Percentiles rank a stretch among this genome's conserved stretches.
These are phyloP conservation scores for Metalampra italica DNA, from an alignment of 2,888 invertebrate species.

Conservation along the genomic window DNA sequence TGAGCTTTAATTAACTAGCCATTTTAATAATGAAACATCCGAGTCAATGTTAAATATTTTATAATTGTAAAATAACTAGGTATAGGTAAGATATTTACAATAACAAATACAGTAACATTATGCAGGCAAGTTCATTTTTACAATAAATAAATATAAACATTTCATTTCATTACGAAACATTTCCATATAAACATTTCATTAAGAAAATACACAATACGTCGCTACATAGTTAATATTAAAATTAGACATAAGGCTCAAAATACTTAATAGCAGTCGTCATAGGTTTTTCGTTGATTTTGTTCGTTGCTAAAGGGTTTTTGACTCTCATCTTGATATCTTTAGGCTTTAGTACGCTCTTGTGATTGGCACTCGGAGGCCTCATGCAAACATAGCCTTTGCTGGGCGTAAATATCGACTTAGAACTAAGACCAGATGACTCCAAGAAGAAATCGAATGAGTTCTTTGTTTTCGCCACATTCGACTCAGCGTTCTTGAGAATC, in stretches of 20 bases:
- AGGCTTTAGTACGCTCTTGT: conserved; percentile 86
- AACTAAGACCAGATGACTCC: conserved; percentile 88
- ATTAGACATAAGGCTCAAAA: conserved; percentile 74
- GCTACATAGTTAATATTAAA: conserved; percentile 15
- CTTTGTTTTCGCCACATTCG: conserved; percentile 58
- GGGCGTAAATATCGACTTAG: conserved; percentile 84
- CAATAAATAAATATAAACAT: conserved; percentile 65
- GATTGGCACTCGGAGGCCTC: conserved; percentile 83
- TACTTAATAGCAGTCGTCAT: conserved; percentile 78
- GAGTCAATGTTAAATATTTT: conserved; percentile 51
- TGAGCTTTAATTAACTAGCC: too few relatives aligned
- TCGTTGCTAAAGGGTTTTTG: conserved; percentile 80
- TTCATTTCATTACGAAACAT: too few relatives aligned
- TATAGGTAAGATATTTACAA: conserved; percentile 64
- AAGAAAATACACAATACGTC: conserved; percentile 31
- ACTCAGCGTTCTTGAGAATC: conserved; percentile 46
- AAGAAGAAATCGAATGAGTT: conserved; percentile 85
- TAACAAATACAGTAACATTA: conserved; percentile 67
- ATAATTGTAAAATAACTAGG: conserved; percentile 54
- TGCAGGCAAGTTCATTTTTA: conserved; percentile 73
- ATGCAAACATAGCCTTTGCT: conserved; percentile 53
- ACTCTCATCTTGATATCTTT: conserved; percentile 88
- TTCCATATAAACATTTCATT: conserved; percentile 49
- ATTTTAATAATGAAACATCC: neutral
- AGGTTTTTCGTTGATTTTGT: conserved; percentile 76